Evolutionary conservation across 23 tunicate species (phyloP), one percentile per base, ranked within the genome.

Genomic region (Ciona savignyi): DNA sequence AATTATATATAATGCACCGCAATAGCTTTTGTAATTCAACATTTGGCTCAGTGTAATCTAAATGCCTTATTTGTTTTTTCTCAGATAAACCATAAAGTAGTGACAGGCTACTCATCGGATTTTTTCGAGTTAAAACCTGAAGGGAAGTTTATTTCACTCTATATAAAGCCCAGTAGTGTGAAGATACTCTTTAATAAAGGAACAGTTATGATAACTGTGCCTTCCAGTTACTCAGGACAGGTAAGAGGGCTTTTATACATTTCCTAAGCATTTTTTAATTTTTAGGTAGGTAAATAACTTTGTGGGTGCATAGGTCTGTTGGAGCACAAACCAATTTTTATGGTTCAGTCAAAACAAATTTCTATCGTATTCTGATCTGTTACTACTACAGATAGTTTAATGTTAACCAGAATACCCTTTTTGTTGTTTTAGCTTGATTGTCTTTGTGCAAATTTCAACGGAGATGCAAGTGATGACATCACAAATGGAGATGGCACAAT

Each of bases 391-490:
- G n/a, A n/a, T n/a, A n/a, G n/a, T n/a, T n/a, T n/a, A n/a, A n/a
- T n/a, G n/a, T n/a, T n/a, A n/a, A n/a, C n/a, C n/a, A n/a, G n/a
- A n/a, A n/a, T n/a, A n/a, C n/a, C n/a, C n/a, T n/a, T n/a, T n/a
- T n/a, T n/a, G n/a, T n/a, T 20, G 61, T 79, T 51, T 1, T 35
- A 80, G 85, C 33, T 80, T 56, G 85, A 62, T 30, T 80, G 85
- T 33, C 27, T 80, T 77, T 80, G 85, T 35, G 78, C 70, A 4
- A 80, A 80, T 26, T 80, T 33, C 32, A 80, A 80, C 63, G 85
- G 66, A 11, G 76, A 35, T 15, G 0, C 27, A 0, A 33, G 60
- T 9, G 85, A 72, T 25, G 85, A 80, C 78, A 32, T 70, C 27
- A 72, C 63, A 63, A 28, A 60, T 32, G 1, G 27, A 25, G 26